phyloP scores from a whole-genome alignment of 2,888 invertebrate genomes.

The Malthinus seriepunctatus region DNA sequence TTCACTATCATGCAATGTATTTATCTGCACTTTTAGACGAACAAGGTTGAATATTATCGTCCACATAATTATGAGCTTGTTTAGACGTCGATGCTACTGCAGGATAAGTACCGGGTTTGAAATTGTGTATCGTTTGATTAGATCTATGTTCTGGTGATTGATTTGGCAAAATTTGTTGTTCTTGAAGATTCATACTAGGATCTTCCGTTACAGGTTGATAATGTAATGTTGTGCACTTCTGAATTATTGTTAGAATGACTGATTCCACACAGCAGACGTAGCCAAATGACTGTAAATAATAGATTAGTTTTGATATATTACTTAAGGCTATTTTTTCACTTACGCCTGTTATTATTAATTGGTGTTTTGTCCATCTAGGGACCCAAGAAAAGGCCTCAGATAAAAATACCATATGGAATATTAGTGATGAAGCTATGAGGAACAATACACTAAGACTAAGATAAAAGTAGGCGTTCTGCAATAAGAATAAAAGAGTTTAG shows the following conservation, averaged over 20 bases:
- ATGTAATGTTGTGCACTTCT: conserved; percentile 61
- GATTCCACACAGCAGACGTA: conserved; percentile 66
- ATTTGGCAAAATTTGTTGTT: conserved; percentile 48
- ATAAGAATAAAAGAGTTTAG: conserved; percentile 30
- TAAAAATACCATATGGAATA: conserved; percentile 69
- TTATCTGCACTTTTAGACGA: conserved; percentile 54
- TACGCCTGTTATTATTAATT: conserved; percentile 68
- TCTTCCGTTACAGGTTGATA: conserved; percentile 67
- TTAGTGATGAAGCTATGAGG: conserved; percentile 69
- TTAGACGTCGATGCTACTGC: conserved; percentile 58
- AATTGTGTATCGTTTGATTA: conserved; percentile 54
- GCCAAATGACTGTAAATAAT: conserved; percentile 60
- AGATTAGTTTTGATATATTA: not conserved
- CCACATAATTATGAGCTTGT: conserved; percentile 50
- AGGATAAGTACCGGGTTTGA: conserved; percentile 49
- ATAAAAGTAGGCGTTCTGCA: conserved; percentile 74
- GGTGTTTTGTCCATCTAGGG: conserved; percentile 72
- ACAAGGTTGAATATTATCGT: conserved; percentile 56
- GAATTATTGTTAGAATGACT: conserved; percentile 61
- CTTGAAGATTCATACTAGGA: conserved; percentile 61
- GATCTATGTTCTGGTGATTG: conserved; percentile 48
- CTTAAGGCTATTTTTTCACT: conserved; percentile 46
- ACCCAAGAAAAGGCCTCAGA: conserved; percentile 70
- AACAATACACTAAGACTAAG: conserved; percentile 73
- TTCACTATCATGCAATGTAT: conserved; percentile 51